Base-by-base conservation (phyloP, 2,888 invertebrate genomes). In the Craniophora ligustri region DNA sequence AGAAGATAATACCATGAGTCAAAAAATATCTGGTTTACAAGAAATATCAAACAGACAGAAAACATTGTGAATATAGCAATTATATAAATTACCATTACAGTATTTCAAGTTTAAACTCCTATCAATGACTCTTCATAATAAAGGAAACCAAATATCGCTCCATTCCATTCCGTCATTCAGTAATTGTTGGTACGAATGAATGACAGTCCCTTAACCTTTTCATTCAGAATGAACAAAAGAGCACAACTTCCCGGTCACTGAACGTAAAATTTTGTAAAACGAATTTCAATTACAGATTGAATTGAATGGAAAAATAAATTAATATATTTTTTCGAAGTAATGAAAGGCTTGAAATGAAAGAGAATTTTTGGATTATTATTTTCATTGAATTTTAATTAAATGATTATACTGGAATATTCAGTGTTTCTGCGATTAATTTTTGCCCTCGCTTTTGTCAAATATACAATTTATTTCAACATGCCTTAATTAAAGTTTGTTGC, bases 141-240 rank as follows among this genome's bases (percentile, higher is more conserved):
- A 19, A 10, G 2, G 16, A 14, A 15, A 46, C 21, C 1, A 7
- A 47, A 48, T 36, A 39, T 42, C 28, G 30, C 19, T 19, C 8
- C 14, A 6, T 31, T 42, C 39, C 41, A 41, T 46, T 50, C 35
- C 21, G 2, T 40, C 40, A 41, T 42, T 57, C 47, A 42, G 13
- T 47, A n/a, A 55, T 55, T 58, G 42, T n/a, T n/a, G 42, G 30
- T 49, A 23, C 42, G 42, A 53, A 16, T 53, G 45, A 40, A 34
- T 45, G 48, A 42, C 32, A 36, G 49, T 18, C 23, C 14, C 34
- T 36, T 28, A 34, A 57, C 13, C 46, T 23, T 28, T 13, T 46
- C 38, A 30, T 45, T 56, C 36, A 11, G 28, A 35, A 1, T 31
- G 36, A 40, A 42, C 26, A 15, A 26, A 47, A 48, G 47, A 46